Evolutionary conservation across 2,888 invertebrate genomes (phyloP).

Genomic region (Hemithea aestivaria): DNA sequence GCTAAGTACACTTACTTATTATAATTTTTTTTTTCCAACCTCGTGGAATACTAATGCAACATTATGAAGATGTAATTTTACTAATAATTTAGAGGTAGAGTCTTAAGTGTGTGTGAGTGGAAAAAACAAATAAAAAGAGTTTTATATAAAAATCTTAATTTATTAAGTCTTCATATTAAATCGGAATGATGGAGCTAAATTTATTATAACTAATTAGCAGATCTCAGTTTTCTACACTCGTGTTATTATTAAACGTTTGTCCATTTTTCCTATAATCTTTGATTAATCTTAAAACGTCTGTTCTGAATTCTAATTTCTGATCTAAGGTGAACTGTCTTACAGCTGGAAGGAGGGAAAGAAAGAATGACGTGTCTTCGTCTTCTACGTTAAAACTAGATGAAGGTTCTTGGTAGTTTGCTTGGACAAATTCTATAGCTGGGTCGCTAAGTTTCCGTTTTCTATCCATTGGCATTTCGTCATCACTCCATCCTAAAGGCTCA

Average conservation of each 20-base stretch:
- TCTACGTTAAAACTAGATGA: slow-evolving; percentile 33
- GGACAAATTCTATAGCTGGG: slow-evolving; percentile 48
- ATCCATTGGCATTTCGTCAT: slow-evolving; percentile 37
- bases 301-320: slow-evolving; percentile 59
- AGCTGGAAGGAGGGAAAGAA: slow-evolving; percentile 60
- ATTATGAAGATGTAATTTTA: no score
- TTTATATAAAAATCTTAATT: neutral
- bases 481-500: slow-evolving; percentile 35
- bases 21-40: no score
- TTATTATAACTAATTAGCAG: slow-evolving; percentile 1
- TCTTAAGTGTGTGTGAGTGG: no score
- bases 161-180: slow-evolving; percentile 20
- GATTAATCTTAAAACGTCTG: slow-evolving; percentile 51
- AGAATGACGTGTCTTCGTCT: slow-evolving; percentile 63
- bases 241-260: neutral
- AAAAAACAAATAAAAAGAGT: no score
- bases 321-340: slow-evolving; percentile 58
- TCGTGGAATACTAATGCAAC: no score
- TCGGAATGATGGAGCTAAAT: slow-evolving; percentile 26
- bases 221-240: slow-evolving; percentile 23
- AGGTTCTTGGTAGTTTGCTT: slow-evolving; percentile 41
- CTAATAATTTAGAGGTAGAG: no score
- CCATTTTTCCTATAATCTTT: slow-evolving; percentile 46
- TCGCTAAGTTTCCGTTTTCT: slow-evolving; percentile 39
- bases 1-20: no score